phyloP scores from a whole-genome alignment of 2,888 invertebrate species.

The Agrotis segetum region DNA sequence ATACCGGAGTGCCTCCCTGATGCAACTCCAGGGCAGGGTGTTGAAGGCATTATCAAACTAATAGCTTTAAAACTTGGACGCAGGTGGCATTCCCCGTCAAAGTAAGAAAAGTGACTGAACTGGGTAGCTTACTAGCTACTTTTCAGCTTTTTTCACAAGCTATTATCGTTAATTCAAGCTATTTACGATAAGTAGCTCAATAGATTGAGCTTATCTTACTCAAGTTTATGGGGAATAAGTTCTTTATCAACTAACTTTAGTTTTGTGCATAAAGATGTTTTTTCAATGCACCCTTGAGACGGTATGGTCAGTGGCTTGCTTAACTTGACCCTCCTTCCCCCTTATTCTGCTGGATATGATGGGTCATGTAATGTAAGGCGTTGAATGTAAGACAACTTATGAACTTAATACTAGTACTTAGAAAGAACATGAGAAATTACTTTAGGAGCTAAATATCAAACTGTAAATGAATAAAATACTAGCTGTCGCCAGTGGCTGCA shows the following conservation, averaged over 20 bases:
- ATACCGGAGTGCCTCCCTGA: too few relatives aligned
- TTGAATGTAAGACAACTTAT: too few relatives aligned
- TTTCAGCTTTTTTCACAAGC: constrained; percentile 18
- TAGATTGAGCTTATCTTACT: constrained; percentile 19
- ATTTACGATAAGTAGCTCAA: constrained; percentile 24
- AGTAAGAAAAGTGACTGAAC: constrained; percentile 16
- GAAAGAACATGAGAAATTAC: too few relatives aligned
- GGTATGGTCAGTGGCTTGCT: not conserved
- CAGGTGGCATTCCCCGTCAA: constrained; percentile 44
- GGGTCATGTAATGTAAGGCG: too few relatives aligned
- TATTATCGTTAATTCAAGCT: constrained; percentile 29
- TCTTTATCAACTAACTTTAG: constrained; percentile 5
- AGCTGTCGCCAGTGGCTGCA: too few relatives aligned
- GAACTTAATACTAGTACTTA: too few relatives aligned
- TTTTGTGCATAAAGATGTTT: not conserved
- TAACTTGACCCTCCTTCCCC: too few relatives aligned
- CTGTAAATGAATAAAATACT: too few relatives aligned
- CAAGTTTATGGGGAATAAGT: not conserved
- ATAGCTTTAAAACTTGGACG: constrained; percentile 23
- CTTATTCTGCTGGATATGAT: too few relatives aligned
- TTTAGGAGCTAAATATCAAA: too few relatives aligned
- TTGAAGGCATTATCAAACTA: not conserved
- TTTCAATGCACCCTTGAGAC: not conserved
- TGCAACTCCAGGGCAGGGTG: too few relatives aligned
- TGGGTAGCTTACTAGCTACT: not conserved